Evolutionary conservation across 2,797 vertebrate species (phyloP), one percentile per base, ranked within the genome.

Genomic region (Bryconaethiops microstoma): DNA sequence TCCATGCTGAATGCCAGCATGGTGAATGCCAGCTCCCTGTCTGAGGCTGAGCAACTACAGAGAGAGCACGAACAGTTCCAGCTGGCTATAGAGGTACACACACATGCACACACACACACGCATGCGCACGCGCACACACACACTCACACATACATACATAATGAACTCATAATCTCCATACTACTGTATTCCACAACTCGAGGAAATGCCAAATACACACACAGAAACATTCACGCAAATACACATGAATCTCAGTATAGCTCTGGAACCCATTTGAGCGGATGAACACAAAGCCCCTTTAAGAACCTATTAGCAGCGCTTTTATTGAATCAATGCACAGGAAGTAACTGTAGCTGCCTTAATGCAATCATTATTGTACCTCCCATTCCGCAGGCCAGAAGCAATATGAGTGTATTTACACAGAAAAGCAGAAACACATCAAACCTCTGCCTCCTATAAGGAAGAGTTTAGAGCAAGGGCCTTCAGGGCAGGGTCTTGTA

Each of bases 51-150:
- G 90, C 97, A 99, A 88, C 96, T 99, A 76, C 98, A 99, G 92
- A 91, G 97, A 85, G 98, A 99, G 57, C 97, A 99, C 0, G 98
- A 99, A 63, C 97, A 99, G 90, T 99, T 99, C 90, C 98, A 98
- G 88, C 94, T 98, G 91, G 97, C 97, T 59, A 97, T 97, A 83
- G 96, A 97, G 96, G 96, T 97, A 95, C 69, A 78, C 67, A 74
- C 48, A 67, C 57, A 52, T 23, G 74, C 81, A 48, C 83, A 62
- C 65, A 42, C 63, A 23, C 59, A n/a, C 52, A 50, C 55, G 69
- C 21, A 73, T 6, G 23, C 42, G 21, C 57, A 52, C 35, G 74
- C 81, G 40, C 83, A 62, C 65, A 52, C 48, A 95, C 71, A 81
- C 70, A 71, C 48, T 57, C 57, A 57, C 35, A 74, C 78, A 48